Percentiles rank a stretch among this genome's conserved stretches.
Conservation (phyloP, 2,797 vertebrate genomes). For the Esox masquinongy region DNA sequence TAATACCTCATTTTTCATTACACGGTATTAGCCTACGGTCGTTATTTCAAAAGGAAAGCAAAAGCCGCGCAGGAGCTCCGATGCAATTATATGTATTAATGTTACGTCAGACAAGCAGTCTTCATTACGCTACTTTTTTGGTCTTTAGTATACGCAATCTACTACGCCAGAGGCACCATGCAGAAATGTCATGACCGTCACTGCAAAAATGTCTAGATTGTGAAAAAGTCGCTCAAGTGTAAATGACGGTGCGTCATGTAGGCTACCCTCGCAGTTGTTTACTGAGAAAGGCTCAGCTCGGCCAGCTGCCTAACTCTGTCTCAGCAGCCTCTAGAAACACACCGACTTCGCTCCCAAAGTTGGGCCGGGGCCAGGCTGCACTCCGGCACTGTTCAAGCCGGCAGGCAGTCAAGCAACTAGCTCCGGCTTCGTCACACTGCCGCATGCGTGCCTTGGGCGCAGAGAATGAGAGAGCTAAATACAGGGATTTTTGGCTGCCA, state of each 20-base stretch:
- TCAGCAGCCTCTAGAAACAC: slow-evolving; percentile 18
- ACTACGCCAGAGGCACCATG: background rate
- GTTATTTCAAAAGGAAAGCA: too few relatives aligned
- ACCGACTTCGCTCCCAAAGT: slow-evolving; percentile 30
- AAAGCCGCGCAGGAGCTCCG: too few relatives aligned
- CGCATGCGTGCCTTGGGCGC: slow-evolving; percentile 37
- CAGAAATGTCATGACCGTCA: slow-evolving; percentile 3
- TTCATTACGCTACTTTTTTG: too few relatives aligned
- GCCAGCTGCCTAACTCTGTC: slow-evolving; percentile 40
- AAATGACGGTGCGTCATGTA: slow-evolving; percentile 66
- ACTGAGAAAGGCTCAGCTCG: slow-evolving; percentile 36
- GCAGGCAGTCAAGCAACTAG: background rate
- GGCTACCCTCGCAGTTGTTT: slow-evolving; percentile 56
- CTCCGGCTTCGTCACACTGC: slow-evolving; percentile 35
- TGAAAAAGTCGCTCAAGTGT: slow-evolving; percentile 44
- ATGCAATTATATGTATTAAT: too few relatives aligned
- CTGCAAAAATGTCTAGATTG: background rate
- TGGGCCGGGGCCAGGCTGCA: slow-evolving; percentile 47
- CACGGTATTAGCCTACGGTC: too few relatives aligned
- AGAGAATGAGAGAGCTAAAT: background rate
- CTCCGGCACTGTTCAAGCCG: slow-evolving; percentile 17
- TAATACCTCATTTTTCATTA: background rate
- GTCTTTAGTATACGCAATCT: background rate
- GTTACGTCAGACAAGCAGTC: too few relatives aligned
- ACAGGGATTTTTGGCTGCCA: slow-evolving; percentile 16